Evolutionary conservation across 1,140 invertebrate genomes (phyloP).

Genomic region (Saxidomus purpurata): DNA sequence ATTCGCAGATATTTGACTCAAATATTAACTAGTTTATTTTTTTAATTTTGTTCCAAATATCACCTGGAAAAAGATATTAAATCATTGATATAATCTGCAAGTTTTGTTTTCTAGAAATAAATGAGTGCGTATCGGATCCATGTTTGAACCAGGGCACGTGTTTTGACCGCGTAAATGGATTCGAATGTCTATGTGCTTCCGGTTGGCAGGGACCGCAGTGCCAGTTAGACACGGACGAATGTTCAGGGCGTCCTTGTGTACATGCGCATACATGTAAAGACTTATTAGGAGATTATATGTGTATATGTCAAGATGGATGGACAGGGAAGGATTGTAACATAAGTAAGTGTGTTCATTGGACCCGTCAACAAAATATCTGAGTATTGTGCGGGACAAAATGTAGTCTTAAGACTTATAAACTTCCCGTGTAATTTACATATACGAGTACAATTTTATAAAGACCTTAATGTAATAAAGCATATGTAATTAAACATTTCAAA

Average conservation of each 20-base stretch:
- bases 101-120: slow-evolving; percentile 81
- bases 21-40: no score
- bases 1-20: no score
- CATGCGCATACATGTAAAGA: slow-evolving; percentile 83
- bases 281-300: slow-evolving; percentile 80
- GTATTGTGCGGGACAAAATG: no score
- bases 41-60: no score
- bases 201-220: slow-evolving; percentile 88
- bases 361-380: no score
- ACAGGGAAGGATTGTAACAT: slow-evolving; percentile 84
- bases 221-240: slow-evolving; percentile 84
- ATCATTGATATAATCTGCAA: no score
- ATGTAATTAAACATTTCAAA: no score
- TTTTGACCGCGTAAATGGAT: slow-evolving; percentile 90
- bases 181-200: slow-evolving; percentile 91
- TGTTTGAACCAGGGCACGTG: slow-evolving; percentile 97
- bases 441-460: slow-evolving; percentile 35
- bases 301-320: slow-evolving; percentile 84
- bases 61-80: no score
- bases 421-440: neutral
- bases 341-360: slow-evolving; percentile 79
- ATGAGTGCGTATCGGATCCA: slow-evolving; percentile 94
- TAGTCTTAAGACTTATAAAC: no score
- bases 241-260: slow-evolving; percentile 83
- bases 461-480: no score